Base-by-base conservation (phyloP, 2,888 invertebrate genomes). In the Chloroclysta siterata region DNA sequence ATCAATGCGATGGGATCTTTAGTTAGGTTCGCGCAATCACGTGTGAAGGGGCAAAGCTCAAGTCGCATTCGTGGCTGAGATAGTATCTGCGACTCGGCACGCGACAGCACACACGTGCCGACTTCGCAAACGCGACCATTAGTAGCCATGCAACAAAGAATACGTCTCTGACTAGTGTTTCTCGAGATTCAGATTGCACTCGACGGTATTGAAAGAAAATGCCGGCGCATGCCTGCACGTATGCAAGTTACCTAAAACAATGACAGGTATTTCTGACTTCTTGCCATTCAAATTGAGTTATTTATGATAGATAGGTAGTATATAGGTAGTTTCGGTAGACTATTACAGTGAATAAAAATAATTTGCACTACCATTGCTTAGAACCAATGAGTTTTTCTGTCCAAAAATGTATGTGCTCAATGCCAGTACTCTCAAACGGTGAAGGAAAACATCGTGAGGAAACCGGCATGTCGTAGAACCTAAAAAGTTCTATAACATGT, bases 1-100 rank as follows among this genome's bases (percentile, higher is more conserved):
- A 87, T 88, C 87, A 84, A 82, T 74, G 76, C 84, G 90, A 91
- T 90, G 87, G 73, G 78, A 91, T 92, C 90, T 85, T 62, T 60
- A 75, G 82, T 84, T 79, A 80, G 74, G 79, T 81, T 83, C 81
- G 78, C 77, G 74, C 87, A 84, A 89, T 90, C 91, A 90, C 86
- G 92, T 91, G 92, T 92, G 90, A 91, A 88, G 88, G 87, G 87
- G 89, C 89, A 88, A 84, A 85, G 82, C 85, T 83, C 87, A 84
- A 83, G 89, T 88, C 84, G 81, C 82, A 77, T 83, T 90, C 87
- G 92, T 91, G 91, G 83, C 71, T 63, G 71, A 82, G 92, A 92
- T 92, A 81, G 78, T 72, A 93, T 92, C 92, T 73, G 77, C 74
- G 82, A 80, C 80, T 76, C 81, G 89, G 89, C 91, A 90, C 91